These are phyloP conservation scores for Clepsis dumicolana DNA, from an alignment of 2,888 invertebrate genomes.

Conservation along the genomic window DNA sequence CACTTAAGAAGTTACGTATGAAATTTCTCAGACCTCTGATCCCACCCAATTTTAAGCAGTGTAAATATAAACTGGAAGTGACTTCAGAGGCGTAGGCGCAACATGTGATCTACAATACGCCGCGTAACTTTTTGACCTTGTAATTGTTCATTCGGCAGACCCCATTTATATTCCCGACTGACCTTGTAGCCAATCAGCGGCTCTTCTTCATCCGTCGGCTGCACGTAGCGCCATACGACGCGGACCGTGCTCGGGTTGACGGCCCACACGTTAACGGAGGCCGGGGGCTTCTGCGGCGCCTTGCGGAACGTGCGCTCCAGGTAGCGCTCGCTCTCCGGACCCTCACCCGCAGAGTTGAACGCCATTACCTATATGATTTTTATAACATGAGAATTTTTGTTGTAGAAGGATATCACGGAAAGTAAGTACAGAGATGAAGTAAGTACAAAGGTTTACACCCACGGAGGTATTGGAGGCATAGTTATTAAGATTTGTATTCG, in stretches of 20 bases:
- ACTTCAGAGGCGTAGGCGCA: not conserved
- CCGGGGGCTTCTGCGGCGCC: slow-evolving; percentile 97
- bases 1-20: no score
- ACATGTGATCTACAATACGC: not conserved
- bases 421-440: no score
- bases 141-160: not conserved
- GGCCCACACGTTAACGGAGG: slow-evolving; percentile 94
- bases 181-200: slow-evolving; percentile 97
- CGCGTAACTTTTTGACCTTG: not conserved
- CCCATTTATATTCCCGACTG: slow-evolving; percentile 39
- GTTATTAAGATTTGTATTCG: no score
- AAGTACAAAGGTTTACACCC: no score
- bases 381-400: not conserved
- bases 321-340: slow-evolving; percentile 96
- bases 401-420: no score
- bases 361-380: slow-evolving; percentile 90
- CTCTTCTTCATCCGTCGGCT: slow-evolving; percentile 96
- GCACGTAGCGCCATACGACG: slow-evolving; percentile 97
- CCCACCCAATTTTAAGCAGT: no score
- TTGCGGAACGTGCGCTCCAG: slow-evolving; percentile 95
- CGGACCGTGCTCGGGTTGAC: slow-evolving; percentile 94
- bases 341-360: slow-evolving; percentile 98
- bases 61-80: no score
- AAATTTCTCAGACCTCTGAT: no score
- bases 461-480: no score